phyloP scores from a whole-genome alignment of 2,888 invertebrate species.

The Polydrusus cervinus region DNA sequence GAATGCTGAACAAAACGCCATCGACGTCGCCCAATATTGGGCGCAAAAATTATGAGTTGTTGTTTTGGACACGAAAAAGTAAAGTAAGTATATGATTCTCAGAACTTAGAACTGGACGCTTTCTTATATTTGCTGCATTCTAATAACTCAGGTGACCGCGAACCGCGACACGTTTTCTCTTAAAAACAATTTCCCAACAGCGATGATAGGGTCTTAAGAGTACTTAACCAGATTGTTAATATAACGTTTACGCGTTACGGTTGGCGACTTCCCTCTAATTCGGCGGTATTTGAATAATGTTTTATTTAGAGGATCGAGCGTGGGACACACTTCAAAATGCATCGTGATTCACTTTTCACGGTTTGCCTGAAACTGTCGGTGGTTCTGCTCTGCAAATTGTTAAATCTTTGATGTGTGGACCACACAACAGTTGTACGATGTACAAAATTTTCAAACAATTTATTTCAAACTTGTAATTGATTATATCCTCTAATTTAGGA shows the following conservation, averaged over 20 bases:
- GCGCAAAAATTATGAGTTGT: no score
- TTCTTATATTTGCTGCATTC: no score
- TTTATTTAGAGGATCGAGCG: slow-evolving; percentile 38
- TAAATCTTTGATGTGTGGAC: slow-evolving; percentile 15
- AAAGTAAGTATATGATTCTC: no score
- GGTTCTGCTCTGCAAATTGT: slow-evolving; percentile 8
- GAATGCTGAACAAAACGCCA: no score
- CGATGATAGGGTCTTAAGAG: no score
- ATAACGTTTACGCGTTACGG: not conserved
- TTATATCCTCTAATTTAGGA: not conserved
- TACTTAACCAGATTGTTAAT: not conserved
- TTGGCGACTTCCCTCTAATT: slow-evolving; percentile 8
- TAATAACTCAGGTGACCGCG: no score
- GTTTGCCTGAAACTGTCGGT: slow-evolving; percentile 29
- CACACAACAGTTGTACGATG: not conserved
- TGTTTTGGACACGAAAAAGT: no score
- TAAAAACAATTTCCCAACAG: no score
- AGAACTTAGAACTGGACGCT: no score
- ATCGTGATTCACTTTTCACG: slow-evolving; percentile 39
- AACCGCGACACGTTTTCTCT: no score
- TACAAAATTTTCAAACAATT: not conserved
- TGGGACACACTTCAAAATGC: slow-evolving; percentile 39
- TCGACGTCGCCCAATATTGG: no score
- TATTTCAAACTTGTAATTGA: not conserved
- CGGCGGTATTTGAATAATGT: slow-evolving; percentile 18